Evolutionary conservation across 2,113 vertebrate genomes (phyloP), one percentile per base, ranked within the genome.

Genomic region (Pycnonotus jocosus): DNA sequence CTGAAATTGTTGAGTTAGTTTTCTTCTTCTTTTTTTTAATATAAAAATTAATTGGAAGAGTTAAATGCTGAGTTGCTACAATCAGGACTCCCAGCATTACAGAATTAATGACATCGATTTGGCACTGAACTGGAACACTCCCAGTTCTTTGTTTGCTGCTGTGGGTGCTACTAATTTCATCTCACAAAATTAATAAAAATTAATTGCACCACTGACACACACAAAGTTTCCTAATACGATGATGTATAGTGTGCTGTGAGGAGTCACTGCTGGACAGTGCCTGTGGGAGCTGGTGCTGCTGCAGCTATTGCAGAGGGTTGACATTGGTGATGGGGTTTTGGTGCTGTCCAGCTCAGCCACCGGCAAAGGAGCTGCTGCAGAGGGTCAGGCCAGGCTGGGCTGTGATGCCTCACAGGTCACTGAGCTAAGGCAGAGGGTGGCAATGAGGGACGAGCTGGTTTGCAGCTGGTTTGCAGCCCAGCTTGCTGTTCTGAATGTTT

Each of bases 101-200:
- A 92, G 96, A 96, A 97, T 97, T 97, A 98, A 97, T 96, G 96
- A 91, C 95, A 97, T 97, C 7, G 73, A 95, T 97, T 81, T 40
- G 24, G 94, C 6, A 31, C 95, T 88, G 97, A 94, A 86, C 47
- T 93, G 83, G 88, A 95, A 95, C 96, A 82, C 87, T 90, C 86
- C 62, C 57, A 3, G 2, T 79, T 97, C 95, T 97, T 96, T 90
- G 90, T 93, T 95, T 92, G 95, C 93, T 51, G 71, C 94, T 31
- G 54, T 84, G 54, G 88, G 89, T 94, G 81, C 95, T 54, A 69
- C 97, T 97, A 95, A 98, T 98, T 98, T 97, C 84, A 94, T 97
- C 95, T 97, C 69, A 53, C 94, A 95, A 97, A 98, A 98, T 98
- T 97, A 98, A 98, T 98, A 98, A 95, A 96, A 97, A 97, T 86